phyloP scores from a whole-genome alignment of 2,113 vertebrate species.

The Hydrolagus affinis region DNA sequence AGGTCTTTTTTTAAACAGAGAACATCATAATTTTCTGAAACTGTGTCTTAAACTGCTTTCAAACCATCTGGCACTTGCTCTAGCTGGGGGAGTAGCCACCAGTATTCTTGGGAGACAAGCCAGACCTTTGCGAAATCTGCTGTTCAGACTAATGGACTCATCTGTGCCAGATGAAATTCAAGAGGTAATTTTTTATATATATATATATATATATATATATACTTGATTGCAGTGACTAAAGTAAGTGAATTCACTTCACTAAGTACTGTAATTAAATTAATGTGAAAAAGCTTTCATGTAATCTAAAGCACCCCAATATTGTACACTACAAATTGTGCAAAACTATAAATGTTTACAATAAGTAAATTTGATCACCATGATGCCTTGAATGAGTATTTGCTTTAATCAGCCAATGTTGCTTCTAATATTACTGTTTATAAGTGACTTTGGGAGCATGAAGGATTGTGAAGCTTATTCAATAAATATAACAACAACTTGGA shows the following conservation, averaged over 20 bases:
- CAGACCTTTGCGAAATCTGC: slow-evolving; percentile 82
- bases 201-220: not conserved
- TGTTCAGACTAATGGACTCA: slow-evolving; percentile 93
- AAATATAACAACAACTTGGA: no score
- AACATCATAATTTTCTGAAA: slow-evolving; percentile 91
- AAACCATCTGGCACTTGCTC: slow-evolving; percentile 88
- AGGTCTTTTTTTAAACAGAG: slow-evolving; percentile 54
- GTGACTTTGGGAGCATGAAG: not conserved
- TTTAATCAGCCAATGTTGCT: not conserved
- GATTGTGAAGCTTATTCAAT: not conserved
- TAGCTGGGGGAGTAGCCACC: slow-evolving; percentile 92
- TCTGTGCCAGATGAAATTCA: slow-evolving; percentile 97
- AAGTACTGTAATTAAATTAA: not conserved
- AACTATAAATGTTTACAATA: not conserved
- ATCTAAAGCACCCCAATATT: not conserved
- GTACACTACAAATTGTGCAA: not conserved
- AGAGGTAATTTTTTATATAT: slow-evolving; percentile 59
- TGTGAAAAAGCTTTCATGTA: not conserved
- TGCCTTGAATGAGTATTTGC: not conserved
- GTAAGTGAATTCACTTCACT: not conserved
- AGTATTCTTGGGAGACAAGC: slow-evolving; percentile 92
- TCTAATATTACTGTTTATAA: not conserved
- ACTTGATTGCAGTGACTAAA: not conserved
- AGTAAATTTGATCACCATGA: not conserved
- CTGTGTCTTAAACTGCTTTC: slow-evolving; percentile 89